phyloP scores from a whole-genome alignment of 2,113 vertebrate species.

The Galemys pyrenaicus region DNA sequence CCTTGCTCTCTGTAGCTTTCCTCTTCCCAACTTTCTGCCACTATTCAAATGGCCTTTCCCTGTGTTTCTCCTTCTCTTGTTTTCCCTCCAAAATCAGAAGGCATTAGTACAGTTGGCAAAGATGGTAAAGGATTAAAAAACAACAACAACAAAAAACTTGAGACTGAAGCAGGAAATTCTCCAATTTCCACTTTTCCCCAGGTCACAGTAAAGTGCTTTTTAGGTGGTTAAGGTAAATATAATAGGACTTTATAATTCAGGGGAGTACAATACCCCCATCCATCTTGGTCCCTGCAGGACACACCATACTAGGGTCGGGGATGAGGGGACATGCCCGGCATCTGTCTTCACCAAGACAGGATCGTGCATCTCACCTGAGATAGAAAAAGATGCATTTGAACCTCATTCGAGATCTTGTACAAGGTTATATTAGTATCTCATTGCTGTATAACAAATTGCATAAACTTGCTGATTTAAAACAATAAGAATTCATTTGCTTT shows the following conservation, averaged over 20 bases:
- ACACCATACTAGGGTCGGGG: neutral
- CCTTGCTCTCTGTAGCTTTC: neutral
- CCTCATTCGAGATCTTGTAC: neutral
- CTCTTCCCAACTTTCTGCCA: neutral
- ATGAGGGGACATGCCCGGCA: neutral
- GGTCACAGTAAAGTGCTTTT: neutral
- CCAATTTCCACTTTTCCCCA: neutral
- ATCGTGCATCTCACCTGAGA: neutral
- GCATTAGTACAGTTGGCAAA: neutral
- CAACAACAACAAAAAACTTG: too few relatives aligned
- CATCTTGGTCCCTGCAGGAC: fast-evolving
- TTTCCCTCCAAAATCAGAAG: neutral
- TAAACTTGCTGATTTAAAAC: neutral
- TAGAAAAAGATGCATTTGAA: neutral
- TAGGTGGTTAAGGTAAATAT: neutral
- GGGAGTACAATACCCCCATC: neutral
- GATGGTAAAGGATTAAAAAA: neutral
- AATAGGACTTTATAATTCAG: neutral
- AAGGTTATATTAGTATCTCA: neutral
- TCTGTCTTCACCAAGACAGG: neutral
- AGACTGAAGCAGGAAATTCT: neutral
- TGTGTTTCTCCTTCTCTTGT: neutral
- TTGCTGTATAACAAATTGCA: neutral
- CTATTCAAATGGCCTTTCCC: neutral
- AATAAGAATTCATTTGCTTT: neutral